phyloP scores from a whole-genome alignment of 2,888 invertebrate genomes.

The Alloscopus bannaensis region DNA sequence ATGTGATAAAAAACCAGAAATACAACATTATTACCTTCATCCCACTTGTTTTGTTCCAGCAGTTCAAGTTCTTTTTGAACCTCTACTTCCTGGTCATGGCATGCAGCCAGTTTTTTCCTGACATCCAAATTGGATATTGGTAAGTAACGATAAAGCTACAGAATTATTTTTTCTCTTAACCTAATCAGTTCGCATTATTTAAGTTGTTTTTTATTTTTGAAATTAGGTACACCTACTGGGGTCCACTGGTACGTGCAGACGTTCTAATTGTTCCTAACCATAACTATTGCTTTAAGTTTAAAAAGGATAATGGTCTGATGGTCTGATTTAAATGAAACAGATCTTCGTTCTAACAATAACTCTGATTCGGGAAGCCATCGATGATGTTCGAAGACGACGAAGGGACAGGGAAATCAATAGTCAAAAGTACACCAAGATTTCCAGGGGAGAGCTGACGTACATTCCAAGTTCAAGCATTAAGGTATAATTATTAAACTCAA shows the following conservation, averaged over 20 bases:
- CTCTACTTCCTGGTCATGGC: constrained; percentile 99
- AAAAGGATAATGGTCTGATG: background rate
- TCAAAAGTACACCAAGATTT: constrained; percentile 91
- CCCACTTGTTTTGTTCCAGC: constrained; percentile 94
- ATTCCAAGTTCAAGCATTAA: constrained; percentile 91
- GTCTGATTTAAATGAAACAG: constrained; percentile 74
- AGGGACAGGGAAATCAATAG: constrained; percentile 97
- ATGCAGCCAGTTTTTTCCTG: constrained; percentile 95
- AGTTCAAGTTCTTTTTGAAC: constrained; percentile 99
- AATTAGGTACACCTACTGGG: constrained; percentile 97
- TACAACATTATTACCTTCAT: constrained; percentile 95
- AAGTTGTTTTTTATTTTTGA: background rate
- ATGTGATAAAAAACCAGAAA: constrained; percentile 98
- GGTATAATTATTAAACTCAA: no score
- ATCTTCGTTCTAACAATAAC: constrained; percentile 98
- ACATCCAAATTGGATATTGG: constrained; percentile 95
- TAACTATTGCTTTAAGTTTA: constrained; percentile 4
- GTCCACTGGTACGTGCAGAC: constrained; percentile 85
- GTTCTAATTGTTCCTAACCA: background rate
- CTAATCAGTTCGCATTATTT: background rate
- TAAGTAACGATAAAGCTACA: constrained; percentile 75
- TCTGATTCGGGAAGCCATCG: constrained; percentile 95
- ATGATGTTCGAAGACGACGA: constrained; percentile 94
- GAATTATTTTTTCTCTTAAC: background rate
- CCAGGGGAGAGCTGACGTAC: constrained; percentile 77